Percentiles rank a stretch among this genome's conserved stretches.
phyloP scores from a whole-genome alignment of 2,888 invertebrate species.

The Entomobrya multifasciata region DNA sequence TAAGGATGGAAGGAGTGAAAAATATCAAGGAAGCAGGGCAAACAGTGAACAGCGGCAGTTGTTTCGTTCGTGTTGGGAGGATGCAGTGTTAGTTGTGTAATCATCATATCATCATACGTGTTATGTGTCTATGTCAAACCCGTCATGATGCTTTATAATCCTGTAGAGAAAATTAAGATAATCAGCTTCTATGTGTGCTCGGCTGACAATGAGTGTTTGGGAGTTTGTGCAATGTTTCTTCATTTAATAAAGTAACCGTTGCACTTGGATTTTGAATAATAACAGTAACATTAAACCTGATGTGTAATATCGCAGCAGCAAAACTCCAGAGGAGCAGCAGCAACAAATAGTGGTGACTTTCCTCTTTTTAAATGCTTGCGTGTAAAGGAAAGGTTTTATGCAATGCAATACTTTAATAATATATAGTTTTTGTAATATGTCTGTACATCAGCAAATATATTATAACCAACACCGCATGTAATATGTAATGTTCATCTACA shows the following conservation, averaged over 20 bases:
- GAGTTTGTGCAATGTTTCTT: not conserved
- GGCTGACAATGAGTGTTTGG: no score
- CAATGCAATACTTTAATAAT: no score
- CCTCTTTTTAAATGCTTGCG: no score
- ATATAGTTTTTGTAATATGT: no score
- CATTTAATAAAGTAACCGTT: no score
- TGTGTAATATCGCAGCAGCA: no score
- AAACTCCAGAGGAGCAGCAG: no score
- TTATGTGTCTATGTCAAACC: slow-evolving; percentile 55
- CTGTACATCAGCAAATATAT: no score
- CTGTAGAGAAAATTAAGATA: slow-evolving; percentile 69
- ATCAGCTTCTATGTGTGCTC: slow-evolving; percentile 62
- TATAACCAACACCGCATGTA: not conserved
- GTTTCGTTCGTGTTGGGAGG: not conserved
- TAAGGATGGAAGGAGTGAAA: not conserved
- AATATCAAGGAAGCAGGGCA: slow-evolving; percentile 12
- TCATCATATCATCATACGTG: slow-evolving; percentile 47
- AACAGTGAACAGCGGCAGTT: slow-evolving; percentile 9
- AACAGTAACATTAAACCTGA: no score
- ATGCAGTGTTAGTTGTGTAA: slow-evolving; percentile 42
- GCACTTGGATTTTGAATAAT: no score
- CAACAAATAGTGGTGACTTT: no score
- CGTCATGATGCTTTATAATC: slow-evolving; percentile 65
- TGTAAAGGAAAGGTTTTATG: no score
- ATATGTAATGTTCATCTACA: slow-evolving; percentile 6